Evolutionary conservation across 2,797 vertebrate species (phyloP), one percentile per base, ranked within the genome.

Genomic region (Arrhamphus sclerolepis): DNA sequence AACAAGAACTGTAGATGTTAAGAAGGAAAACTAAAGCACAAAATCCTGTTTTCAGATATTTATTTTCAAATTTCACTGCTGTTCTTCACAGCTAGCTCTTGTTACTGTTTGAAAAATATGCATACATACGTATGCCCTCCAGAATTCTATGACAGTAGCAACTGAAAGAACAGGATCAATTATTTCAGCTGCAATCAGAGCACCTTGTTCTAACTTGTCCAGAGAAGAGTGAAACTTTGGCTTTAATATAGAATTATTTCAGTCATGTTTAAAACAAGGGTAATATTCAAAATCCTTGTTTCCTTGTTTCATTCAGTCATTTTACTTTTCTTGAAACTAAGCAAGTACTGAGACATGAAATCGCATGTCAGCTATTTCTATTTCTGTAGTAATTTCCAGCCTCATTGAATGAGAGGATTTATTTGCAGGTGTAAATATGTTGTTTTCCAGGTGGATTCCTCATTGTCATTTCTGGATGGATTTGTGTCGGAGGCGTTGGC

Each of bases 381-480:
- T 8, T 56, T 46, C 41, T 47, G 18, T 14, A 7, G 34, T 18
- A 20, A 1, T 46, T 62, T 59, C 28, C 6, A 6, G 26, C 17
- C n/a, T 16, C 8, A 21, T 18, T 34, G 31, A 34, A 10, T 1
- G 14, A 56, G 19, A 55, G 20, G 28, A 41, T 56, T 26, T 38
- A 71, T 44, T 43, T 59, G 43, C 4, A 1, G 14, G 40, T 60
- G 18, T 17, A 43, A 46, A 70, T 5, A 26, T 48, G 21, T 54
- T 40, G 40, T 10, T 70, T 50, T 78, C 4, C 72, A 99, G 98
- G 95, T 98, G 28, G 98, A 99, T 91, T 95, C 95, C 52, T 99
- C 98, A 7, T 90, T 99, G 56, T 98, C 97, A 29, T 99, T 99
- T 80, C 82, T 99, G 88, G 98, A 99, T 84, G 95, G 92, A 21